A percentile compares a stretch with the other conserved stretches of the same genome.
phyloP scores from a whole-genome alignment of 2,888 invertebrate genomes.

The Maniola hyperantus region DNA sequence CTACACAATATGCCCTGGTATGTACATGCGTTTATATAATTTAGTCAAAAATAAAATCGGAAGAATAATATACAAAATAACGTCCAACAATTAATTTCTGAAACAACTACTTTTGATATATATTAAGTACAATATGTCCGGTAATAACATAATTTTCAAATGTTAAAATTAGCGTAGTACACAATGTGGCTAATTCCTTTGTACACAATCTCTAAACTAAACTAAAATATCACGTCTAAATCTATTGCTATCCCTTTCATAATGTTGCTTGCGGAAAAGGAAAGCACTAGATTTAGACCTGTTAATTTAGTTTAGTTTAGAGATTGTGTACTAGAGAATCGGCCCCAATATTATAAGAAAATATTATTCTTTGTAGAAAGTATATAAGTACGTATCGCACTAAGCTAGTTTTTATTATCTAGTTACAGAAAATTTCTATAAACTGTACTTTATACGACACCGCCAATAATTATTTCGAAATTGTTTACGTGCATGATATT shows the following conservation, averaged over 20 bases:
- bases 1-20: slow-evolving; percentile 75
- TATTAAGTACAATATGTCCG: slow-evolving; percentile 65
- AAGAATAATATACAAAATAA: slow-evolving; percentile 70
- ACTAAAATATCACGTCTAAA: too few species aligned
- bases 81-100: slow-evolving; percentile 67
- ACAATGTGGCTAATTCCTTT: too few species aligned
- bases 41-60: slow-evolving; percentile 71
- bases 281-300: too few species aligned
- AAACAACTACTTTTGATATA: slow-evolving; percentile 60
- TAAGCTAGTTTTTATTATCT: slow-evolving; percentile 33
- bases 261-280: too few species aligned
- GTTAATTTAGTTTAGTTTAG: too few species aligned
- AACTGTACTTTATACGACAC: slow-evolving; percentile 24
- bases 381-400: slow-evolving; percentile 51
- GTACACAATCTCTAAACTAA: too few species aligned
- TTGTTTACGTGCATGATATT: slow-evolving; percentile 29
- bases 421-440: slow-evolving; percentile 26
- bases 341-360: slow-evolving; percentile 50
- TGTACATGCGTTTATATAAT: slow-evolving; percentile 66
- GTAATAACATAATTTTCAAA: slow-evolving; percentile 37
- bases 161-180: slow-evolving; percentile 48
- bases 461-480: slow-evolving; percentile 22
- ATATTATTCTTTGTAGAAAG: slow-evolving; percentile 53
- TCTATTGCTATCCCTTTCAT: too few species aligned
- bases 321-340: too few species aligned